Evolutionary conservation across 2,888 invertebrate genomes (phyloP), one percentile per base, ranked within the genome.

Genomic region (Tenthredo scrophulariae): DNA sequence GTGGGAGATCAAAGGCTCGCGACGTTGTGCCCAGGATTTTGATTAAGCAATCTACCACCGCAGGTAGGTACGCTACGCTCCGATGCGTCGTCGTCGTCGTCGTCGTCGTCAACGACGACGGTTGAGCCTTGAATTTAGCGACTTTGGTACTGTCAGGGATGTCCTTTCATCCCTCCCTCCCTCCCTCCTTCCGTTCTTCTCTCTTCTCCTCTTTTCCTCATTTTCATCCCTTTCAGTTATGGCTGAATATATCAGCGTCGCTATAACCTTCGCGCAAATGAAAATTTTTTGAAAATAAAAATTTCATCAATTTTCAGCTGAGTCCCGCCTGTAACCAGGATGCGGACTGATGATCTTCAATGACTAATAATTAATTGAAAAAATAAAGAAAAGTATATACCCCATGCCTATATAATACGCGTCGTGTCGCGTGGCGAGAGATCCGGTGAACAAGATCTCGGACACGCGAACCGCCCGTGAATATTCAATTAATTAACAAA

Each of bases 401-500:
- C n/a, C n/a, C n/a, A n/a, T n/a, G n/a, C n/a, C n/a, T 67, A 13
- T 29, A 29, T 40, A 22, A 7, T 13, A 40, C n/a, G 40, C 37
- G 15, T 37, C 37, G 15, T 37, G 40, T 72, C n/a, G 22, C 26
- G 75, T 29, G 22, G 46, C 43, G 29, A 22, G 43, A 67, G 43
- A 86, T 87, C 86, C 85, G 86, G 86, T 84, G 70, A 86, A 85
- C 84, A 85, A 86, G 87, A 87, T 82, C 83, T 58, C 50, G 75
- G 83, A 84, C 85, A 85, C 85, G 85, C 85, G 86, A 85, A 26
- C 29, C 67, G 65, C 29, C 54, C 83, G 86, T 86, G 87, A 88
- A 89, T 87, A 88, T 90, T 90, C 88, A 88, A 90, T 89, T 89
- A 89, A 89, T 90, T 89, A 88, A 84, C 87, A 85, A 86, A 84